A percentile compares a stretch with the other conserved stretches of the same genome.
Conservation (phyloP, 2,113 vertebrate genomes). For the Centropristis striata region DNA sequence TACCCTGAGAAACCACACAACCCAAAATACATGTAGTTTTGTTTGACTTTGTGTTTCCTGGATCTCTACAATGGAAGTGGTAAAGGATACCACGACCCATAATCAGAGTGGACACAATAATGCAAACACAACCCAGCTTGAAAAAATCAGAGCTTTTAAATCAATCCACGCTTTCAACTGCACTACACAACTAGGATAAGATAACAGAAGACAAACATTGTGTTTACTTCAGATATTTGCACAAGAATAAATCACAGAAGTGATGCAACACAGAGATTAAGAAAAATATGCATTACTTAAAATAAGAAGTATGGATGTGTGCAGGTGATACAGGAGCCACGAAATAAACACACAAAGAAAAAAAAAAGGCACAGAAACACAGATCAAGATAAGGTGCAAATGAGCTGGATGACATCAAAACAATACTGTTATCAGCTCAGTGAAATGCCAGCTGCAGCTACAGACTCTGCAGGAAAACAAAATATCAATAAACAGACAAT, state of each 20-base stretch:
- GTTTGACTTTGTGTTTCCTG: background rate
- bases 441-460: conserved; percentile 31
- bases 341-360: conserved; percentile 3
- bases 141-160: background rate
- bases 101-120: background rate
- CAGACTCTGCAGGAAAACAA: conserved; percentile 8
- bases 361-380: background rate
- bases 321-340: background rate
- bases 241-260: background rate
- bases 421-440: conserved; percentile 2
- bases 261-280: background rate
- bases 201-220: background rate
- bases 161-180: background rate
- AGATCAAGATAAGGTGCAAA: conserved; percentile 38
- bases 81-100: background rate
- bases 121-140: background rate
- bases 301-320: background rate
- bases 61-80: background rate
- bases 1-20: background rate
- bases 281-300: background rate
- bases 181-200: background rate
- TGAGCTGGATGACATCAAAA: background rate
- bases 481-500: conserved; percentile 14
- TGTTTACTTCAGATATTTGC: background rate
- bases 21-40: background rate